Base-by-base conservation (phyloP, 2,113 vertebrate species). In the Caranx ignobilis region DNA sequence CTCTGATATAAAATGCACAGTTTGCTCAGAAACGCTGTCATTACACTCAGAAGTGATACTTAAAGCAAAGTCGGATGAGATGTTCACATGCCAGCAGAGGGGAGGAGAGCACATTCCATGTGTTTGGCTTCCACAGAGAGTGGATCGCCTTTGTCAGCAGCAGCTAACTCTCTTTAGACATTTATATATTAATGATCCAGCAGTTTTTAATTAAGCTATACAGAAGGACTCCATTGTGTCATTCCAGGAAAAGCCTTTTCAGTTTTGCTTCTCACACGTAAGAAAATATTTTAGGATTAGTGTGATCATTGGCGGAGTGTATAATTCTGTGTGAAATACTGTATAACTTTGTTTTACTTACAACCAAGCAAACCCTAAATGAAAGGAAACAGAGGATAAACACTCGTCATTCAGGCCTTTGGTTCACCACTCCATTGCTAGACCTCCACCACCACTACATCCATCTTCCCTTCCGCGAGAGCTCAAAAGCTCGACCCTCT, bases 11-110 rank as follows among this genome's bases (percentile, higher is more conserved):
- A 93, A 89, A 88, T 73, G 79, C 41, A 67, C 63, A 45, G 76
- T 83, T 86, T 68, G 79, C 82, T 65, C 54, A 63, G 82, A 85
- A 86, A 91, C 76, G 55, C 86, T 92, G 82, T 91, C 77, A 92
- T 93, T 92, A 92, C 77, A 37, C 61, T 87, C 84, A 78, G 63
- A 90, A 91, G 85, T 70, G 77, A 90, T 89, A 86, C 75, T 92
- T 92, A 41, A 41, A 88, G 85, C 71, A 65, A 76, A 83, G 78
- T 34, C 71, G 85, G 89, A 92, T 92, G 81, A 91, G 76, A 71
- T 11, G 64, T 88, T 88, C 70, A 67, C 73, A 16, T 83, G 83
- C 85, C 89, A 94, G 73, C 37, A 47, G 77, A 71, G 73, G 72
- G 79, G 88, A 82, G 80, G 62, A 77, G 80, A 81, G 77, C 77